Base-by-base conservation (phyloP, 2,113 vertebrate genomes). In the Heterochromis multidens region DNA sequence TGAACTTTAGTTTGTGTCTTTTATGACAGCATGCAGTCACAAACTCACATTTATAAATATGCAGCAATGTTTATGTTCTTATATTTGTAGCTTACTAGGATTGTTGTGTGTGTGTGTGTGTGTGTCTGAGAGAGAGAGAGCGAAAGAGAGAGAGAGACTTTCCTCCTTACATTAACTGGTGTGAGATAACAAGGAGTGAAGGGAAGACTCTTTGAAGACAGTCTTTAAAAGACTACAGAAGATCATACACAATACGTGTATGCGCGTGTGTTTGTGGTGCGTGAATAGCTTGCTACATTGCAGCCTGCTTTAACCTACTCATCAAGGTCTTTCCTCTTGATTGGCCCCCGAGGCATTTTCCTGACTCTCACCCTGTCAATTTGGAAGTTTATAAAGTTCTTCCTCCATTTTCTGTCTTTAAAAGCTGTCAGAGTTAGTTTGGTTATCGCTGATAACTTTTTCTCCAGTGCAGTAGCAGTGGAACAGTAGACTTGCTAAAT, bases 251-350 rank as follows among this genome's bases (percentile, higher is more conserved):
- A 74, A 25, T 85, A 16, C 61, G 49, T 43, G 52, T 79, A 35
- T 83, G 62, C 40, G 29, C 40, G 65, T 82, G 90, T 56, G 77
- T 79, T 29, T 84, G 91, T 78, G 49, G 58, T 9, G 58, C 2
- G 3, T 46, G 81, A 59, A 49, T 7, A 65, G 57, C 58, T 83
- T 81, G 58, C 77, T 72, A 83, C 76, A 57, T 79, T 80, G 56
- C 81, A 65, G 78, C 65, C 79, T 82, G 61, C 79, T 88, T 87
- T 88, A 92, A 93, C 88, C 86, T 87, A 87, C 82, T 93, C 79
- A 93, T 92, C 90, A 92, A 93, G 87, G 92, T 88, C 82, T 91
- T 88, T 77, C 78, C 60, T 83, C 81, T 54, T 93, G 87, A 93
- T 95, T 92, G 90, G 88, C 88, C 87, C 92, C 86, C n/a, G 29